These are phyloP conservation scores for Polyploca ridens DNA, from an alignment of 2,888 invertebrate genomes.

Conservation along the genomic window DNA sequence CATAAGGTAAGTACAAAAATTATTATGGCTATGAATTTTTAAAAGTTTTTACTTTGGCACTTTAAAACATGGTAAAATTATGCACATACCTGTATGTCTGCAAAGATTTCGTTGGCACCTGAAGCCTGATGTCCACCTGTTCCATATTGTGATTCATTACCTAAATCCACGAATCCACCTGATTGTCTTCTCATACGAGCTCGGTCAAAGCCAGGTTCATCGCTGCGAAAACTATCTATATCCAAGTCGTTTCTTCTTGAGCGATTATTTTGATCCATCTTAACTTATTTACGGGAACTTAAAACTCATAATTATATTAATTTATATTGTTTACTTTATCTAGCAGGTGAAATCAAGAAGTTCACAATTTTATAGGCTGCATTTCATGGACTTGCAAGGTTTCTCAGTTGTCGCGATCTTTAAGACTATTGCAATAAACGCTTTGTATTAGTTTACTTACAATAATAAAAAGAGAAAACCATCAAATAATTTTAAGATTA, in stretches of 20 bases:
- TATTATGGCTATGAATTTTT: no score
- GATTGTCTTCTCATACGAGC: slow-evolving; percentile 86
- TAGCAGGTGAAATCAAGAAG: background rate
- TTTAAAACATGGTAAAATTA: no score
- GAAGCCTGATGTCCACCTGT: slow-evolving; percentile 93
- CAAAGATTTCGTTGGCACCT: slow-evolving; percentile 95
- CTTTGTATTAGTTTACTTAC: background rate
- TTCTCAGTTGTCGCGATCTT: no score
- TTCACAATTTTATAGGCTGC: background rate
- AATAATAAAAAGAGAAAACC: background rate
- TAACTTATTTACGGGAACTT: slow-evolving; percentile 20
- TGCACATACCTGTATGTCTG: slow-evolving; percentile 91
- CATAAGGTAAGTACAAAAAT: no score
- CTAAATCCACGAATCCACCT: slow-evolving; percentile 91
- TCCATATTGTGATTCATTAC: slow-evolving; percentile 90
- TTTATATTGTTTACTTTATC: background rate
- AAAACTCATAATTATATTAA: slow-evolving; percentile 8
- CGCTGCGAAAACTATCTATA: slow-evolving; percentile 74
- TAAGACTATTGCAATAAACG: background rate
- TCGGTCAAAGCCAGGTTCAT: slow-evolving; percentile 76
- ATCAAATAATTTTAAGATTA: no score
- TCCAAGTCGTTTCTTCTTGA: slow-evolving; percentile 69
- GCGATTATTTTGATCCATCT: slow-evolving; percentile 72
- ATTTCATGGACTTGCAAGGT: background rate
- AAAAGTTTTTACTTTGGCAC: no score